A percentile compares a stretch with the other conserved stretches of the same genome.
Evolutionary conservation across 2,888 invertebrate genomes (phyloP).

Genomic region (Julus scanicus): DNA sequence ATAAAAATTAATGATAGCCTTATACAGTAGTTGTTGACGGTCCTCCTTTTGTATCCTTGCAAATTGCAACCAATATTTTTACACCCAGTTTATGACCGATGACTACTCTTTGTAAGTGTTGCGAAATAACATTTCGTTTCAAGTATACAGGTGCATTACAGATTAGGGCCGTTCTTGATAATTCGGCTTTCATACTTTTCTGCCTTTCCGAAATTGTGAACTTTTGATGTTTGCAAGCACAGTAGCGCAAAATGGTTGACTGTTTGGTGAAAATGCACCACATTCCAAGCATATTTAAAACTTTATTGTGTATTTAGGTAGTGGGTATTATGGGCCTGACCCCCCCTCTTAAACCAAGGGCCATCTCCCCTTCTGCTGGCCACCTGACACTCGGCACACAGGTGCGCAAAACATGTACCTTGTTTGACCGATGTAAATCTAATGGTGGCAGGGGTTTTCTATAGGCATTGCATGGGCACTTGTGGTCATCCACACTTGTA

Average conservation of each 20-base stretch:
- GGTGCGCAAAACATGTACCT: slow-evolving; percentile 12
- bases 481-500: slow-evolving; percentile 25
- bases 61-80: too few species aligned
- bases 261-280: slow-evolving; percentile 13
- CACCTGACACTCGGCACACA: slow-evolving; percentile 33
- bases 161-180: background rate
- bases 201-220: background rate
- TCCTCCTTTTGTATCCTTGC: too few species aligned
- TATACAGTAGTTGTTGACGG: too few species aligned
- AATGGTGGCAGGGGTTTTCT: slow-evolving; percentile 33
- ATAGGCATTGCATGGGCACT: slow-evolving; percentile 33
- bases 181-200: background rate
- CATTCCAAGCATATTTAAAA: slow-evolving; percentile 33
- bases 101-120: too few species aligned
- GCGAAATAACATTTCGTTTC: too few species aligned
- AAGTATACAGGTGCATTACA: background rate
- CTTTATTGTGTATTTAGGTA: slow-evolving; percentile 22
- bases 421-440: slow-evolving; percentile 33
- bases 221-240: background rate
- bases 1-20: too few species aligned
- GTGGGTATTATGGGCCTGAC: slow-evolving; percentile 31
- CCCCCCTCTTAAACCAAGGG: slow-evolving; percentile 25
- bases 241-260: background rate
- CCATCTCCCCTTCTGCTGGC: slow-evolving; percentile 17
- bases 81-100: background rate